A percentile compares a stretch with the other conserved stretches of the same genome.
Conservation (phyloP, 2,113 vertebrate species). For the Gasterosteus nipponicus region DNA sequence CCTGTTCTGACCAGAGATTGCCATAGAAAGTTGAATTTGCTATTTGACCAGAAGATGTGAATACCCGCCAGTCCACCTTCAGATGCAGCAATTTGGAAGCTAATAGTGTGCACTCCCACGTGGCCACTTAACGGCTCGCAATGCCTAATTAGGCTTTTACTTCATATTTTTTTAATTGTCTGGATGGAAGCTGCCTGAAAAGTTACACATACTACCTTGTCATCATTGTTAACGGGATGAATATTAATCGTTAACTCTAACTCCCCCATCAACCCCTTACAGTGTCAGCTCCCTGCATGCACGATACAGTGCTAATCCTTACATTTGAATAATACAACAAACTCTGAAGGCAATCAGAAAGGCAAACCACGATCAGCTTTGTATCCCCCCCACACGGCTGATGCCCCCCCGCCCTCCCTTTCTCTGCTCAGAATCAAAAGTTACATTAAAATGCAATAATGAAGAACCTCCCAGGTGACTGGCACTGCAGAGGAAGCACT, state of each 20-base stretch:
- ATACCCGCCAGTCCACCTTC: not conserved
- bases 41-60: not conserved
- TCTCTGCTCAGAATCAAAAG: constrained; percentile 52
- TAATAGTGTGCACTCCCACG: not conserved
- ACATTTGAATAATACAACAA: constrained; percentile 16
- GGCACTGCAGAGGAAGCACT: constrained; percentile 72
- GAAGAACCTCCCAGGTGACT: constrained; percentile 71
- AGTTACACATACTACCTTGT: not conserved
- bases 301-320: not conserved
- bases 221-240: not conserved
- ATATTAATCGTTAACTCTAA: not conserved
- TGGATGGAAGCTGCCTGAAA: constrained; percentile 6
- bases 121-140: not conserved
- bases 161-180: constrained; percentile 8
- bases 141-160: not conserved
- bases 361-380: constrained; percentile 43
- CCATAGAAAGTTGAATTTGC: constrained; percentile 11
- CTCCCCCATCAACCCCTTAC: not conserved
- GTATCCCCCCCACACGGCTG: constrained; percentile 23
- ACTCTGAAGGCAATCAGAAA: constrained; percentile 37
- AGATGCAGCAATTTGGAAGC: not conserved
- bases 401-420: constrained; percentile 11
- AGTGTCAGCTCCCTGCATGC: not conserved
- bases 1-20: not conserved
- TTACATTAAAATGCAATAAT: constrained; percentile 74